phyloP scores from a whole-genome alignment of 2,888 invertebrate species.

The Melanchra persicariae region DNA sequence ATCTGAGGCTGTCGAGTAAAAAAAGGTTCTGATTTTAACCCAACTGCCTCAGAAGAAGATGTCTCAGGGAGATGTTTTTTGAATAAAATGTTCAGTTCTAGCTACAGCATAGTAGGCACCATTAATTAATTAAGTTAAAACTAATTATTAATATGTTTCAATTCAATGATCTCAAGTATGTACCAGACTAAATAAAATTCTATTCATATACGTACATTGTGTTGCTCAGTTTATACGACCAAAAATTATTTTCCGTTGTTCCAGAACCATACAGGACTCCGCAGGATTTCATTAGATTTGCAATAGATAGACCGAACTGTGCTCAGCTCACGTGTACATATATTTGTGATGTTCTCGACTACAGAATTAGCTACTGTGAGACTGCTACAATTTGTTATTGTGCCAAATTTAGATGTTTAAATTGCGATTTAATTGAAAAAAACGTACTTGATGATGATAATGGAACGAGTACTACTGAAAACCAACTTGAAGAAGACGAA shows the following conservation, averaged over 20 bases:
- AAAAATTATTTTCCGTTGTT: slow-evolving; percentile 22
- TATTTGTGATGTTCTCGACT: neutral
- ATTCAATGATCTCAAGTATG: neutral
- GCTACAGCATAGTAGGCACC: neutral
- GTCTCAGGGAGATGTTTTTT: neutral
- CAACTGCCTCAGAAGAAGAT: too few relatives aligned
- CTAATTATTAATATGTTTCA: too few relatives aligned
- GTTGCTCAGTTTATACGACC: neutral
- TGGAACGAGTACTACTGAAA: neutral
- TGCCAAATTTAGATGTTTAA: slow-evolving; percentile 11
- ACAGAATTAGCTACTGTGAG: slow-evolving; percentile 6
- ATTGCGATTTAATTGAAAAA: slow-evolving; percentile 6
- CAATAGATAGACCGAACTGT: slow-evolving; percentile 3
- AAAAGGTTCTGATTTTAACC: neutral
- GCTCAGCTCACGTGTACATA: neutral
- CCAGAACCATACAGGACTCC: slow-evolving; percentile 24
- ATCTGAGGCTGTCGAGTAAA: neutral
- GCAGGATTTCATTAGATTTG: slow-evolving; percentile 6
- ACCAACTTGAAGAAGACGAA: too few relatives aligned
- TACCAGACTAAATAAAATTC: neutral
- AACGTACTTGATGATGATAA: neutral
- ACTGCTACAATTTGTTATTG: slow-evolving; percentile 3
- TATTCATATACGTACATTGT: neutral
- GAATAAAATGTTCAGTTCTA: neutral
- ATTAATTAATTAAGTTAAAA: too few relatives aligned